These are phyloP conservation scores for Araneus ventricosus DNA, from an alignment of 1,140 invertebrate genomes.

Conservation along the genomic window DNA sequence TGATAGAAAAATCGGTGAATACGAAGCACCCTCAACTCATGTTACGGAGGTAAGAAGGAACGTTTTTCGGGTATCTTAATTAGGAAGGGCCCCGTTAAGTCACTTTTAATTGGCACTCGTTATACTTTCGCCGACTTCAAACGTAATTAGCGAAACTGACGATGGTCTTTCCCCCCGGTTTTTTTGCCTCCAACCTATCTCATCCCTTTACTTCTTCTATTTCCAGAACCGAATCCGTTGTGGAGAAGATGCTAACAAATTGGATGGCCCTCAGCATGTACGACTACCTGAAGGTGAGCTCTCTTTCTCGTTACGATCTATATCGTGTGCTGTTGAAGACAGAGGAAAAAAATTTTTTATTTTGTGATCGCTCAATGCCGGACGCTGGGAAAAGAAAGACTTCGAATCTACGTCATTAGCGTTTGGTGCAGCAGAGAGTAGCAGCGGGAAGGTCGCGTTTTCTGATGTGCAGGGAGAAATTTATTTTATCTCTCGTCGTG, in stretches of 20 bases:
- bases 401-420: constrained; percentile 66
- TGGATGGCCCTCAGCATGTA: constrained; percentile 99
- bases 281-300: constrained; percentile 86
- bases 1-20: constrained; percentile 94
- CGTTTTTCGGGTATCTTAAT: constrained; percentile 51
- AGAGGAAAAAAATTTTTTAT: not conserved
- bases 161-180: constrained; percentile 31
- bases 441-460: constrained; percentile 44
- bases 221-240: constrained; percentile 94
- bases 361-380: constrained; percentile 14
- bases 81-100: constrained; percentile 58
- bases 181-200: constrained; percentile 81
- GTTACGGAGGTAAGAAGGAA: constrained; percentile 83
- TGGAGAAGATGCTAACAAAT: constrained; percentile 99
- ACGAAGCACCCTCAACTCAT: constrained; percentile 95
- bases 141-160: constrained; percentile 70
- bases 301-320: constrained; percentile 49
- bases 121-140: constrained; percentile 66
- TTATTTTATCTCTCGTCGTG: constrained; percentile 45
- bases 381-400: constrained; percentile 58
- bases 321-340: not conserved
- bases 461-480: constrained; percentile 32
- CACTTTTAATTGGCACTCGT: constrained; percentile 71
- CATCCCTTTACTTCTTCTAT: constrained; percentile 17
- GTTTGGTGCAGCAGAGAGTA: not conserved